Base-by-base conservation (phyloP, 2,797 vertebrate genomes). In the Spinus pinus region DNA sequence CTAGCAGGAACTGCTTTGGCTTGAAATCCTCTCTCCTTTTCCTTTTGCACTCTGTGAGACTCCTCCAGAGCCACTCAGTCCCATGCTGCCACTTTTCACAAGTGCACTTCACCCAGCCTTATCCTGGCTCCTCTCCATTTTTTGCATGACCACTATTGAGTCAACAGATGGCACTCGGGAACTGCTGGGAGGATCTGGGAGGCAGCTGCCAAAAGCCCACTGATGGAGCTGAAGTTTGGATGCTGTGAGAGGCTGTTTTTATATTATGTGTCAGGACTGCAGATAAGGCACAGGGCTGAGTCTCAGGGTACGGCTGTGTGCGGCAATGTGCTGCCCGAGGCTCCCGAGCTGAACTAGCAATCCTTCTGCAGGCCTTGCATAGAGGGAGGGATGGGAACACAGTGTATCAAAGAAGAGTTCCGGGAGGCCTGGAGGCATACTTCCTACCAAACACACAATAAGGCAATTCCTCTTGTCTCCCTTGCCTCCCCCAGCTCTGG, bases 81-180 rank as follows among this genome's bases (percentile, higher is more conserved):
- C 65, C 69, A 30, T 9, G 65, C 72, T 67, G 50, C 84, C 61
- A 12, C 90, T 92, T 72, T 14, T 46, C 75, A 75, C 57, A 25
- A 91, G 65, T 7, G 58, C 72, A 10, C 77, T 88, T 83, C 73
- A 58, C 72, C 65, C 75, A 21, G 47, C 58, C 35, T 39, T 71
- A 24, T 17, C 57, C 35, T 62, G 86, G 81, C 92, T 83, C 7
- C 67, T 53, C 70, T 87, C 93, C 95, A 41, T 39, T 42, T 79
- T 67, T 51, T 93, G 92, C 91, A 96, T 1, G 79, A 62, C 69
- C 12, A 1, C 84, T 58, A 2, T 83, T 25, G 20, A 91, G 92
- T 91, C 96, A 90, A 81, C 96, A 96, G 95, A 95, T 91, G 95
- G 94, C 95, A 96, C 92, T 92, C 83, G 46, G 89, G 14, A 95